Base-by-base conservation (phyloP, 1,140 invertebrate genomes). In the Venustaconcha ellipsiformis region DNA sequence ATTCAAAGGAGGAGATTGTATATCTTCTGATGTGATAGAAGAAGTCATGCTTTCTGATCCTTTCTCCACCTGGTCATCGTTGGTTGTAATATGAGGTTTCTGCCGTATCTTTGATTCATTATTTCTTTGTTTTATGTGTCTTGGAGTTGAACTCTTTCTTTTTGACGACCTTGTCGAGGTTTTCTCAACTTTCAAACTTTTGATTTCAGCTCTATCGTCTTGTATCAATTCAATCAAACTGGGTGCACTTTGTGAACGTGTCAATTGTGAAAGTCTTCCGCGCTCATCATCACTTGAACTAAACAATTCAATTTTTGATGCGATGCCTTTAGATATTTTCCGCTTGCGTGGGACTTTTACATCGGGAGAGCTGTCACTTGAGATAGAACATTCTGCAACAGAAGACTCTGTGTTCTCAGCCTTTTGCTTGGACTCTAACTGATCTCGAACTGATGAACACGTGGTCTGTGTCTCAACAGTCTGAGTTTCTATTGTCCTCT, bases 251-350 rank as follows among this genome's bases (percentile, higher is more conserved):
- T 67, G 66, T 20, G 81, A 82, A 64, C 76, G 78, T 60, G 67
- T 73, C 13, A 79, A 58, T 57, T 65, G 73, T 55, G 70, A 74
- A 18, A 62, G 65, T 57, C 57, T 70, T 23, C 66, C 55, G 18
- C 78, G 55, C 15, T 82, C 79, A 58, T 81, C 78, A 37, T 84
- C 84, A 78, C 84, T 84, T 14, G 85, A 82, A 65, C 78, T 84
- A 68, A 85, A 85, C 37, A 82, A 72, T 55, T 84, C 86, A 64
- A 87, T 72, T 76, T 82, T 83, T 70, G 76, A 77, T 14, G 81
- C 81, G 23, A 84, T 82, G 6, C 82, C 80, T 63, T 68, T 74
- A 13, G 78, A 73, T n/a, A 81, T 75, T 67, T 78, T 75, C 20
- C 74, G 67, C 30, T 64, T 58, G 20, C 65, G 70, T 23, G 68